Base-by-base conservation (phyloP, 2,797 vertebrate species). In the Agapornis canus region DNA sequence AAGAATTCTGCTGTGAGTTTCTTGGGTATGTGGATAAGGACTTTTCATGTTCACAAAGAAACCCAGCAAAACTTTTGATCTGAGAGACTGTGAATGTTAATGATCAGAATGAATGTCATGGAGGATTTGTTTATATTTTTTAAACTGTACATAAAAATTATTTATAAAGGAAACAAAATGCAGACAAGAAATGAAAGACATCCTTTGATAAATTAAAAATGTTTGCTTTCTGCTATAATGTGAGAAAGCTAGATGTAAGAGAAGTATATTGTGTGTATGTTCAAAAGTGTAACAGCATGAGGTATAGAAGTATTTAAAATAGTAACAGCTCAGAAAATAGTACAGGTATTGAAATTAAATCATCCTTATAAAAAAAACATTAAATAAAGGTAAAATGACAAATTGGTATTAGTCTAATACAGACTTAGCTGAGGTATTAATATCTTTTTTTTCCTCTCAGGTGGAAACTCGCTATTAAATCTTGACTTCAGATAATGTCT, bases 151-250 rank as follows among this genome's bases (percentile, higher is more conserved):
- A 75, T 82, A 72, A 96, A 95, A 93, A 95, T 93, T 94, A 96
- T 95, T 94, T 94, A 94, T 94, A 90, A 97, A 94, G 91, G 88
- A 95, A 95, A 96, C 95, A 97, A 97, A 95, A 95, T 92, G 87
- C 92, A 95, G 54, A 66, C 54, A 94, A 92, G 90, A 91, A 96
- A 94, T 92, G 93, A 95, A 93, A 96, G 95, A 56, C 86, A 31
- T 86, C 86, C 95, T 96, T 97, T 96, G 95, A 96, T 97, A 95
- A 96, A 97, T 96, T 95, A 95, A 96, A 95, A 96, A 97, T 97
- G 94, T 88, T 95, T 93, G 37, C 80, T 92, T 96, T 96, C 94
- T 90, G 56, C 63, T 77, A 43, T 90, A 92, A 92, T 2, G 37
- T 64, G 86, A 92, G 91, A 89, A 91, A 89, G 80, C 54, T 89